Evolutionary conservation across 2,888 invertebrate species (phyloP).

Genomic region (Erpobdella octoculata): DNA sequence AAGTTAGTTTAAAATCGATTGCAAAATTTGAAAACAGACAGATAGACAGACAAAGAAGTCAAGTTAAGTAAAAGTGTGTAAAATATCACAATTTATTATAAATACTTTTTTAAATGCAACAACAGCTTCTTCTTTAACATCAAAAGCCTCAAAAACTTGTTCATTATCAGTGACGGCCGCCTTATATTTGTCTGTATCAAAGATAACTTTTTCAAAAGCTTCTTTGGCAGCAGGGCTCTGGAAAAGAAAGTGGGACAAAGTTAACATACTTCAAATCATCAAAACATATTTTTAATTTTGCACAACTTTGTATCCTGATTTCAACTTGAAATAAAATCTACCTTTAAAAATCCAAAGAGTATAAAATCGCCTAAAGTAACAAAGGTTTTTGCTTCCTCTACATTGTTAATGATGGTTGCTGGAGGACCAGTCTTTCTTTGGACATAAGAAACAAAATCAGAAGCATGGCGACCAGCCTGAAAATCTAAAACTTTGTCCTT

Average conservation of each 20-base stretch:
- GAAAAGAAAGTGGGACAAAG: too few species aligned
- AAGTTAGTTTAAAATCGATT: too few species aligned
- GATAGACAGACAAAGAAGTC: too few species aligned
- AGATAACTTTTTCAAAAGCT: slow-evolving; percentile 72
- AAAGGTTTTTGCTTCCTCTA: slow-evolving; percentile 70
- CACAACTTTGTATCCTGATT: not conserved
- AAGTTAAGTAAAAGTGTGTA: too few species aligned
- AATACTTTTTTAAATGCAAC: slow-evolving; percentile 82
- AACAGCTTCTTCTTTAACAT: slow-evolving; percentile 69
- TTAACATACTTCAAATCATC: too few species aligned
- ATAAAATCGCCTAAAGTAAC: slow-evolving; percentile 72
- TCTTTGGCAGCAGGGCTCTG: slow-evolving; percentile 71
- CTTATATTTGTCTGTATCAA: slow-evolving; percentile 72
- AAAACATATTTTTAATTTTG: too few species aligned
- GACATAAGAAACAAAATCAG: slow-evolving; percentile 86
- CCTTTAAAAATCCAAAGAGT: slow-evolving; percentile 59
- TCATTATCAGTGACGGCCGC: slow-evolving; percentile 78
- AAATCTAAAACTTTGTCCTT: slow-evolving; percentile 78
- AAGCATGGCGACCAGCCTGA: slow-evolving; percentile 78
- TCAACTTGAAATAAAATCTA: slow-evolving; percentile 27
- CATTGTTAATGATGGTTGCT: slow-evolving; percentile 69
- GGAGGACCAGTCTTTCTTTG: slow-evolving; percentile 94
- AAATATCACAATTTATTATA: not conserved
- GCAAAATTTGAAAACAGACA: too few species aligned
- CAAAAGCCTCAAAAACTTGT: slow-evolving; percentile 70